Evolutionary conservation across 2,888 invertebrate genomes (phyloP).

Genomic region (Eristalinus sepulchralis): DNA sequence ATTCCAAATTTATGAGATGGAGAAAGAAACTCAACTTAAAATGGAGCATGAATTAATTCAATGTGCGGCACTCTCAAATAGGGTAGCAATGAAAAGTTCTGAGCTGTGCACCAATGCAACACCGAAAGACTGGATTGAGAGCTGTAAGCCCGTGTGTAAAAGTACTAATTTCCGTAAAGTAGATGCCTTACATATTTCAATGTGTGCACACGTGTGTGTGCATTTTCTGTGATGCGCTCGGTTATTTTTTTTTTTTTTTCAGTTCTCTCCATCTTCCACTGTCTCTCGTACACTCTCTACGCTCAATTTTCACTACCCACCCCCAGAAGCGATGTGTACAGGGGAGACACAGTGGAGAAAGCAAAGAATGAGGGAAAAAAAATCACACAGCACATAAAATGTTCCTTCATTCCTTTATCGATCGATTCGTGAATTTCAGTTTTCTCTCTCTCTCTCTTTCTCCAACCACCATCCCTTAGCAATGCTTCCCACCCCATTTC

Average conservation of each 20-base stretch:
- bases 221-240: slow-evolving; percentile 55
- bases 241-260: slow-evolving; percentile 26
- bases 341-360: slow-evolving; percentile 17
- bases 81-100: background rate
- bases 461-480: slow-evolving; percentile 4
- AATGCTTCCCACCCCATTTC: slow-evolving; percentile 39
- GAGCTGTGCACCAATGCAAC: slow-evolving; percentile 53
- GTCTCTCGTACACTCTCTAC: too few species aligned
- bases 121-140: slow-evolving; percentile 23
- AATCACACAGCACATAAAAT: slow-evolving; percentile 38
- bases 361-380: slow-evolving; percentile 10
- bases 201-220: slow-evolving; percentile 52
- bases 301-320: slow-evolving; percentile 40
- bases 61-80: background rate
- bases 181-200: background rate
- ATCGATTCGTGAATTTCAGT: slow-evolving; percentile 58
- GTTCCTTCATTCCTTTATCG: slow-evolving; percentile 64
- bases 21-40: background rate
- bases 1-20: too few species aligned
- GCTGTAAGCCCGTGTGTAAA: slow-evolving; percentile 60
- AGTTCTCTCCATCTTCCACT: slow-evolving; percentile 27
- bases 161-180: slow-evolving; percentile 51
- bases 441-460: slow-evolving; percentile 17
- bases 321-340: slow-evolving; percentile 19
- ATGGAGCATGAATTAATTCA: background rate